phyloP scores from a whole-genome alignment of 2,888 invertebrate genomes.

The Gastracanthus pulcherrimus region DNA sequence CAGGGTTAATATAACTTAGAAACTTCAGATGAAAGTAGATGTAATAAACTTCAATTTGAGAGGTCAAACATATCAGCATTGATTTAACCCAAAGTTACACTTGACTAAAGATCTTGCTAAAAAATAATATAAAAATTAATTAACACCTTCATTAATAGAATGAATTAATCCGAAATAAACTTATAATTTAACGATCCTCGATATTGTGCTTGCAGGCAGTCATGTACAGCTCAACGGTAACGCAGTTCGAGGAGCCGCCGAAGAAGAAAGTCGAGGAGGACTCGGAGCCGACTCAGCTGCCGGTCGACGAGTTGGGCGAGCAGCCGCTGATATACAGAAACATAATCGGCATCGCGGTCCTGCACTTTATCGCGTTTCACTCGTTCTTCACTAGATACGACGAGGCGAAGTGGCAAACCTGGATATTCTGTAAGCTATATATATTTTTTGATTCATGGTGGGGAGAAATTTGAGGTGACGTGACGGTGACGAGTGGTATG shows the following conservation, averaged over 20 bases:
- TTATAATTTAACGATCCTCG: not conserved
- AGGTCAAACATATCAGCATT: no score
- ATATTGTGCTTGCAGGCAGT: not conserved
- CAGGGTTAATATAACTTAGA: no score
- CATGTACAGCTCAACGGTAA: constrained; percentile 64
- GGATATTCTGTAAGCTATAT: constrained; percentile 81
- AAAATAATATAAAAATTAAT: no score
- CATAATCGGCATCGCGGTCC: constrained; percentile 79
- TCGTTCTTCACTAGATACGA: constrained; percentile 73
- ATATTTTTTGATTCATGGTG: not conserved
- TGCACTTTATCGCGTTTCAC: constrained; percentile 78
- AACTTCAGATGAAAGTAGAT: no score
- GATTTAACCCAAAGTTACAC: no score
- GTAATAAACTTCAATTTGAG: no score
- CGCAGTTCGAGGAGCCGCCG: constrained; percentile 62
- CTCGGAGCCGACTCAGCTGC: constrained; percentile 57
- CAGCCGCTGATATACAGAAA: constrained; percentile 83
- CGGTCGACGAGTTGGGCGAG: constrained; percentile 56
- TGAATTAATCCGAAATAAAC: no score
- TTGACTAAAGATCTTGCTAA: no score
- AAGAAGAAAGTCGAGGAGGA: constrained; percentile 57
- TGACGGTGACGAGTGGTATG: no score
- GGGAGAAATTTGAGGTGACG: no score
- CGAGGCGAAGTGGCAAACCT: constrained; percentile 76
- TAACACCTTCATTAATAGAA: no score